Percentiles rank a stretch among this genome's conserved stretches.
phyloP scores from a whole-genome alignment of 2,888 invertebrate genomes.

The Ectemnius continuus region DNA sequence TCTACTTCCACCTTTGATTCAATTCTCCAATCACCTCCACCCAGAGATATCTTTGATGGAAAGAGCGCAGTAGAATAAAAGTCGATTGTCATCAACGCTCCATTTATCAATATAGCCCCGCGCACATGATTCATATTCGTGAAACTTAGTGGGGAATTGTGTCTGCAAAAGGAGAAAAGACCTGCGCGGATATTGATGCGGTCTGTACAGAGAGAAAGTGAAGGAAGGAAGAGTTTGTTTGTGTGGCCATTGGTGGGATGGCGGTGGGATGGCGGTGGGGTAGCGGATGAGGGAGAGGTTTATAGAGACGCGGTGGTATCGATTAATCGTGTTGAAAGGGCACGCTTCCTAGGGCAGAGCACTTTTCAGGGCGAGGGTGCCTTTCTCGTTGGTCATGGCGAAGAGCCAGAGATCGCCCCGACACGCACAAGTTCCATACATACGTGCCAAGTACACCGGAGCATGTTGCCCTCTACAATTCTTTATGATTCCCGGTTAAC shows the following conservation, averaged over 20 bases:
- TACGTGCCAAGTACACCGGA: conserved; percentile 34
- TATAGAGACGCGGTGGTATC: conserved; percentile 68
- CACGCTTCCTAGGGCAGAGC: conserved; percentile 57
- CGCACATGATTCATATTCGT: too few relatives aligned
- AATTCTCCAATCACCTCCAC: neutral
- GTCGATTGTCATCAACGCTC: neutral
- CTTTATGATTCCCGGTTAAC: conserved; percentile 50
- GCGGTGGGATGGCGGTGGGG: neutral
- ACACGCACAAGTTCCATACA: neutral
- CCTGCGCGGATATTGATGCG: neutral
- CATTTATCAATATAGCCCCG: too few relatives aligned
- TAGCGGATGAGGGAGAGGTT: conserved; percentile 44
- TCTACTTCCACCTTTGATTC: neutral
- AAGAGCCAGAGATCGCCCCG: neutral
- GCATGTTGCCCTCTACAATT: conserved; percentile 58
- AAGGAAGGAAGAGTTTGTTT: conserved; percentile 54
- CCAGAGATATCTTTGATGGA: neutral
- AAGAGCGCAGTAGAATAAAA: neutral
- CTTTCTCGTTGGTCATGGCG: conserved; percentile 38
- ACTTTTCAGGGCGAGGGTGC: conserved; percentile 61
- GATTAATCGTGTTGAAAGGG: conserved; percentile 67
- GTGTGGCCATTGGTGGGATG: conserved; percentile 5
- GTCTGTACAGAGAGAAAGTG: neutral
- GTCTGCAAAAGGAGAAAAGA: neutral
- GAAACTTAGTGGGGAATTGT: neutral